Evolutionary conservation across 2,888 invertebrate genomes (phyloP).

Genomic region (Tenthredo scrophulariae): DNA sequence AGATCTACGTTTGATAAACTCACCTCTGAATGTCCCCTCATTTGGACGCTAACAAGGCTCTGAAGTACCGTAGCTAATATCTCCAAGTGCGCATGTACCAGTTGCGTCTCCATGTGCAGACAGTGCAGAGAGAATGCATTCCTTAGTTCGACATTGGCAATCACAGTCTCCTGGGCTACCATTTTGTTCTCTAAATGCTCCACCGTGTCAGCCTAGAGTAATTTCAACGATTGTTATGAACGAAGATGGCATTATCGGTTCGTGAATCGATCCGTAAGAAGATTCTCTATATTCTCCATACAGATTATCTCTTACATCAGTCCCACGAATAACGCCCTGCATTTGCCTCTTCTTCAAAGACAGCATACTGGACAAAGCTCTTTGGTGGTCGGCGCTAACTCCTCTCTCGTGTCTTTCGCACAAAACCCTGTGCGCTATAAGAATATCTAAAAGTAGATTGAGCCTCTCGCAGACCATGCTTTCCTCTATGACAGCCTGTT

Average conservation of each 20-base stretch:
- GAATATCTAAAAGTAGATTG: conserved; percentile 80
- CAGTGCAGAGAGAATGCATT: conserved; percentile 83
- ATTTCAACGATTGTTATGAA: neutral
- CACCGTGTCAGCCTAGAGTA: conserved; percentile 81
- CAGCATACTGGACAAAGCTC: conserved; percentile 82
- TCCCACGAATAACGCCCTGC: conserved; percentile 83
- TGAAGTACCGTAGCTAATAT: conserved; percentile 82
- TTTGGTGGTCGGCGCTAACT: conserved; percentile 82
- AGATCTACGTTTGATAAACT: conserved; percentile 40
- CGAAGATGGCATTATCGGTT: neutral
- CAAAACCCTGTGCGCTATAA: conserved; percentile 81
- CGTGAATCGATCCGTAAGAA: neutral
- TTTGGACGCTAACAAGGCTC: conserved; percentile 80
- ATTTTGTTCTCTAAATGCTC: conserved; percentile 82
- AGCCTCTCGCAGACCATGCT: conserved; percentile 81
- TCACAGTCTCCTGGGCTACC: conserved; percentile 83
- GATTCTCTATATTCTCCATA: neutral
- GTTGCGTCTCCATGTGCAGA: conserved; percentile 83
- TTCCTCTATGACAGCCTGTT: conserved; percentile 80
- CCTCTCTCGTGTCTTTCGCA: conserved; percentile 83
- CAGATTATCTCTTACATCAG: conserved; percentile 78
- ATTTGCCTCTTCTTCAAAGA: conserved; percentile 83
- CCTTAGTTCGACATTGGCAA: conserved; percentile 82
- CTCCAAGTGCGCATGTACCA: conserved; percentile 82
- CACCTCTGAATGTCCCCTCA: conserved; percentile 81